Evolutionary conservation across 2,888 invertebrate genomes (phyloP), one percentile per base, ranked within the genome.

Genomic region (Tetramorium bicarinatum): DNA sequence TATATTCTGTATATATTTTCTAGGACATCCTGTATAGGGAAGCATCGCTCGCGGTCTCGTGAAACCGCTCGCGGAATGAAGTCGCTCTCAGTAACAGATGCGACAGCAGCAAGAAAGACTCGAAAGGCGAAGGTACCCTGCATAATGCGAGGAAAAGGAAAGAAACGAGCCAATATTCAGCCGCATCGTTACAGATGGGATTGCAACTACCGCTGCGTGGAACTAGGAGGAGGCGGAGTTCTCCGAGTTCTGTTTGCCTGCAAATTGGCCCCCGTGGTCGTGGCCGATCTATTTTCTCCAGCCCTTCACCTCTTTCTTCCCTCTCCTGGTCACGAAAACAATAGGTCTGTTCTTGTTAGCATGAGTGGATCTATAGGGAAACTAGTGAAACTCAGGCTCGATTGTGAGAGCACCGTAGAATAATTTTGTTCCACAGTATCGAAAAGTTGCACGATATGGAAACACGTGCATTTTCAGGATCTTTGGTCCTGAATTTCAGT

Each of bases 91-190:
- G 21, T 77, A 62, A 62, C 44, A 64, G 54, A 75, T 62, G 81
- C 64, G 76, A 82, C 75, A 62, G 52, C 34, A 25, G 25, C 56
- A 76, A 82, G 62, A 62, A 82, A 62, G 62, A 75, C 49, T 47
- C 75, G n/a, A 52, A 49, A 82, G 44, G 61, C 61, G 49, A 80
- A 62, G 74, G 25, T 72, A 71, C 21, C 21, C 47, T 59, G 72
- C 59, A 80, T 71, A 75, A 80, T 54, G 52, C 52, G 21, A 41
- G 38, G 44, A 47, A 64, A 74, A 54, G 21, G 62, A 62, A 59
- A 62, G 61, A 64, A 76, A 82, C 76, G 52, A 77, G 76, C 49
- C 72, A 62, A 81, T 75, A 76, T 76, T 62, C 76, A 76, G 44
- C 59, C 47, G 44, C 69, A 56, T 79, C 77, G 69, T 44, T 69